These are phyloP conservation scores for Peribatodes rhomboidaria DNA, from an alignment of 2,888 invertebrate species.

Conservation along the genomic window DNA sequence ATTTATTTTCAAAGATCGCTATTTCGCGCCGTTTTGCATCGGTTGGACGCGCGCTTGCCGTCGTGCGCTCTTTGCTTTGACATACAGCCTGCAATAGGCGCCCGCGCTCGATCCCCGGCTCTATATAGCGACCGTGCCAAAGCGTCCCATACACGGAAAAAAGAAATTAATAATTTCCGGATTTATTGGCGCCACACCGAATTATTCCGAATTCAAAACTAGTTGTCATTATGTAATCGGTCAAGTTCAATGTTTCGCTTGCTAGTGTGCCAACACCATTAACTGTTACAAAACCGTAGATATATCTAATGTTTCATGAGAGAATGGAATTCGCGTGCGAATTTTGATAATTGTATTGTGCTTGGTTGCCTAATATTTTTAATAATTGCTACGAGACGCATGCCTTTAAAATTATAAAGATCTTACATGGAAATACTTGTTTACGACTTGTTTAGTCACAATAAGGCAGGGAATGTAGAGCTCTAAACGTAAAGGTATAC, in stretches of 20 bases:
- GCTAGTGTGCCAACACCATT: constrained; percentile 27
- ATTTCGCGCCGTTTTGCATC: constrained; percentile 36
- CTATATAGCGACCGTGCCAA: constrained; percentile 70
- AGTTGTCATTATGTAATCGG: constrained; percentile 53
- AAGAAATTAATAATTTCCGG: constrained; percentile 45
- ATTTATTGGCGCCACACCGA: constrained; percentile 39
- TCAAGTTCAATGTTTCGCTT: constrained; percentile 54
- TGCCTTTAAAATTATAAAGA: too few relatives aligned
- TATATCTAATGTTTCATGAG: constrained; percentile 30
- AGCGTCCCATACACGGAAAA: constrained; percentile 34
- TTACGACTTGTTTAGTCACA: too few relatives aligned
- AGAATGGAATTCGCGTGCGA: constrained; percentile 30
- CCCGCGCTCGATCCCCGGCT: constrained; percentile 65
- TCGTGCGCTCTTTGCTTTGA: constrained; percentile 53
- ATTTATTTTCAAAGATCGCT: constrained; percentile 18
- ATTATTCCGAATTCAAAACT: constrained; percentile 47
- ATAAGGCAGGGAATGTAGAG: too few relatives aligned
- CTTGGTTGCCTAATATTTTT: constrained; percentile 12
- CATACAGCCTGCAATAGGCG: constrained; percentile 68
- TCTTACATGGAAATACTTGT: too few relatives aligned
- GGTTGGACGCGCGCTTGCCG: constrained; percentile 38
- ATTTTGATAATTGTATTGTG: constrained; percentile 6
- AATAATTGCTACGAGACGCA: not conserved
- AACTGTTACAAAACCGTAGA: constrained; percentile 41
- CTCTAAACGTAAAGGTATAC: too few relatives aligned